Evolutionary conservation across 2,888 invertebrate species (phyloP).

Genomic region (Clusia tigrina): DNA sequence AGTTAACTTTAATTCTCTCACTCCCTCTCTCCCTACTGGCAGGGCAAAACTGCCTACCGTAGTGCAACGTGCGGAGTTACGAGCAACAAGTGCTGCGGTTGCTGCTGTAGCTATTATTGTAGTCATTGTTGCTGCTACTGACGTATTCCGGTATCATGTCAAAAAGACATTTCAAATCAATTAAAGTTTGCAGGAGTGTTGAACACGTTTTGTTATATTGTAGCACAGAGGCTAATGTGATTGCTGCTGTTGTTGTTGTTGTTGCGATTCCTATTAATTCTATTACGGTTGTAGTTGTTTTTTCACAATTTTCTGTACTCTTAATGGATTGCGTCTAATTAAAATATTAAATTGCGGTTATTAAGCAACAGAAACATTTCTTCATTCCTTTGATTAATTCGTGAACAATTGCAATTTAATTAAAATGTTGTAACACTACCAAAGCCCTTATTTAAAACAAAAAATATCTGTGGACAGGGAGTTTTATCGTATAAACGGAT

Average conservation of each 20-base stretch:
- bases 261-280: slow-evolving; percentile 21
- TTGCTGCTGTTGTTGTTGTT: not conserved
- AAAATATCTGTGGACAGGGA: too few species aligned
- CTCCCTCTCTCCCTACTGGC: not conserved
- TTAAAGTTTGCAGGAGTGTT: slow-evolving; percentile 43
- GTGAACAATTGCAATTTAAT: not conserved
- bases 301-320: slow-evolving; percentile 29
- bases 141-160: slow-evolving; percentile 41
- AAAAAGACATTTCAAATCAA: slow-evolving; percentile 55
- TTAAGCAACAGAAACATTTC: not conserved
- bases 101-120: slow-evolving; percentile 18
- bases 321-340: slow-evolving; percentile 1
- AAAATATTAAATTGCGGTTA: not conserved
- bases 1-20: slow-evolving; percentile 11
- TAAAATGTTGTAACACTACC: too few species aligned
- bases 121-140: slow-evolving; percentile 19
- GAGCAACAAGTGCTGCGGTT: slow-evolving; percentile 32
- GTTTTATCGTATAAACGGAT: too few species aligned
- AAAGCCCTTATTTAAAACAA: too few species aligned
- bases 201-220: slow-evolving; percentile 33
- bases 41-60: not conserved
- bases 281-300: slow-evolving; percentile 26
- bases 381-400: not conserved
- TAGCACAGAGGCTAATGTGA: slow-evolving; percentile 11
- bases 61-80: not conserved